Conservation (phyloP, 1,140 invertebrate species). For the Tribolium madens region DNA sequence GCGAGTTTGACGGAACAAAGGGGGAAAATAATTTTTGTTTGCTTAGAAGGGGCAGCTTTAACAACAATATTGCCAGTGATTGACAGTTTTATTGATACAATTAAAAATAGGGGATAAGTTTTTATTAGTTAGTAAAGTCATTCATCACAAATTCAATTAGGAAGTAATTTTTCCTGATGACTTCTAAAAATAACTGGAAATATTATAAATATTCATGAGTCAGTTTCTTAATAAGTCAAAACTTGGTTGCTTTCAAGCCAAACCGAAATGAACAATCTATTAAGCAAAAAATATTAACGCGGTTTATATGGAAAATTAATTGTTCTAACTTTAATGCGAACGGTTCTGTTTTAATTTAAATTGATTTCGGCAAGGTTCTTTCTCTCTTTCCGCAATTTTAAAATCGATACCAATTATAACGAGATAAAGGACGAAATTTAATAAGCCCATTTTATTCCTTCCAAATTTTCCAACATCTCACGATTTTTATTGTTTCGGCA, state of each 20-base stretch:
- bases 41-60: not conserved
- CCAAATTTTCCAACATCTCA: not conserved
- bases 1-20: conserved; percentile 12
- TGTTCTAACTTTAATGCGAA: conserved; percentile 30
- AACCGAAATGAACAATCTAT: conserved; percentile 35
- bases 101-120: conserved; percentile 36
- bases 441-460: conserved; percentile 19
- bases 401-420: conserved; percentile 44
- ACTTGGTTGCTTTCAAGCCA: conserved; percentile 24
- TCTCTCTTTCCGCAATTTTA: conserved; percentile 38
- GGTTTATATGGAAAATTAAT: conserved; percentile 46
- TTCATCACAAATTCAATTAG: conserved; percentile 46
- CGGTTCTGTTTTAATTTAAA: conserved; percentile 40
- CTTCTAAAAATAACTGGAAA: conserved; percentile 32
- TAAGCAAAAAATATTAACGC: conserved; percentile 40
- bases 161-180: conserved; percentile 44
- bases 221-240: conserved; percentile 39
- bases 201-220: conserved; percentile 44
- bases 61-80: conserved; percentile 11
- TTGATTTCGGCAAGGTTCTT: conserved; percentile 30
- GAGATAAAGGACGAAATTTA: conserved; percentile 37
- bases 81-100: conserved; percentile 36
- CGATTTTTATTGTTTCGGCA: not conserved
- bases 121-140: conserved; percentile 42
- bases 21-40: conserved; percentile 28